Evolutionary conservation across 2,888 invertebrate species (phyloP).

Genomic region (Carterocephalus palaemon): DNA sequence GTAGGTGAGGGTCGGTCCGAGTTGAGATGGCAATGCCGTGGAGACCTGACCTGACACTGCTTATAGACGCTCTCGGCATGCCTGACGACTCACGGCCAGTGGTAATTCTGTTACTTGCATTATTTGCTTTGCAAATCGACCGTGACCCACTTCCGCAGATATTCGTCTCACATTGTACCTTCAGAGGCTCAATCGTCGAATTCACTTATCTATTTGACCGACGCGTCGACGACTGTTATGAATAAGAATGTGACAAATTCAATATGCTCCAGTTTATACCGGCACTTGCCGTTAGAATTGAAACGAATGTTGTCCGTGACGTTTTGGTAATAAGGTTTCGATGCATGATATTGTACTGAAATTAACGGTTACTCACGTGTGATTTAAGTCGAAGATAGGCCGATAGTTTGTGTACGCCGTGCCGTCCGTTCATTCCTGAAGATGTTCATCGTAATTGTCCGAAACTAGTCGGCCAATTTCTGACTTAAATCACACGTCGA

Average conservation of each 20-base stretch:
- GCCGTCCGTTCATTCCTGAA: too few species aligned
- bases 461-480: too few species aligned
- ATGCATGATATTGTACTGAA: too few species aligned
- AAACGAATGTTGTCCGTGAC: constrained; percentile 12
- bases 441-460: too few species aligned
- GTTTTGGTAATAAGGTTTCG: constrained; percentile 49
- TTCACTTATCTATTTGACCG: constrained; percentile 29
- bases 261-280: not conserved
- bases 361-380: too few species aligned
- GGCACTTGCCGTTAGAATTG: constrained; percentile 8
- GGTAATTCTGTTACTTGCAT: constrained; percentile 55
- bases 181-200: constrained; percentile 7
- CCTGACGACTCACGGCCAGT: constrained; percentile 33
- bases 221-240: not conserved
- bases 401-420: too few species aligned
- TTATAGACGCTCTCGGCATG: constrained; percentile 14
- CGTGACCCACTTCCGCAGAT: constrained; percentile 54
- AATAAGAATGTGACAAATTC: constrained; percentile 7
- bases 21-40: constrained; percentile 51
- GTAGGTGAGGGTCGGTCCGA: constrained; percentile 50
- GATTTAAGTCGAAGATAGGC: too few species aligned
- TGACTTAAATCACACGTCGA: too few species aligned
- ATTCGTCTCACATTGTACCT: constrained; percentile 7
- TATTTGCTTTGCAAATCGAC: constrained; percentile 54
- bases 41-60: constrained; percentile 37